A percentile compares a stretch with the other conserved stretches of the same genome.
Conservation (phyloP, 2,888 invertebrate species). For the Tipula confusa region DNA sequence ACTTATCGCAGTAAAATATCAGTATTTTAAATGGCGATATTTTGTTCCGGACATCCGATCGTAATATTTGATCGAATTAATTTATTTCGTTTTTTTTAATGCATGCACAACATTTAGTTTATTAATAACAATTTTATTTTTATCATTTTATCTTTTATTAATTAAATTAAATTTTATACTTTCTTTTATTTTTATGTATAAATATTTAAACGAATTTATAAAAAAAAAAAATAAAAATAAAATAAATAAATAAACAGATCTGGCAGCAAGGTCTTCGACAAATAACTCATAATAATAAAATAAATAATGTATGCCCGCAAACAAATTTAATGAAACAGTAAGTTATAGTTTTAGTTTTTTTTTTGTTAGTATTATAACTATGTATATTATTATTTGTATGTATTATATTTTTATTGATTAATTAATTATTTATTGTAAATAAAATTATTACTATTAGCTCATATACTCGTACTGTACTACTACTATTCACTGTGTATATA, state of each 20-base stretch:
- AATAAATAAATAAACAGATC: slow-evolving; percentile 54
- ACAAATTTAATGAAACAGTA: slow-evolving; percentile 98
- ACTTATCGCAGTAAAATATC: background rate
- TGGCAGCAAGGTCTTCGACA: slow-evolving; percentile 88
- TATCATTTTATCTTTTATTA: slow-evolving; percentile 28
- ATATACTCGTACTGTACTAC: background rate
- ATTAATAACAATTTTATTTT: background rate
- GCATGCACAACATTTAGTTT: background rate
- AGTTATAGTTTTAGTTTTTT: slow-evolving; percentile 51
- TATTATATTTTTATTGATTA: background rate
- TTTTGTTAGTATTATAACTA: background rate
- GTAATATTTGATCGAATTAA: background rate
- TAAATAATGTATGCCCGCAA: slow-evolving; percentile 91
- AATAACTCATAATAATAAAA: slow-evolving; percentile 94
- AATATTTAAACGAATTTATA: background rate
- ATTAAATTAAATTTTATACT: background rate
- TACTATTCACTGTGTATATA: background rate
- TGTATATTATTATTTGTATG: background rate
- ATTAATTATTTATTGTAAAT: background rate
- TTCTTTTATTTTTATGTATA: slow-evolving; percentile 30
- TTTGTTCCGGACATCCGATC: background rate
- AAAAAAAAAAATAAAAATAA: background rate
- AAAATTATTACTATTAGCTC: background rate
- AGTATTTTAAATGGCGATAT: background rate
- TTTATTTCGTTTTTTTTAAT: background rate